These are phyloP conservation scores for Myodes glareolus DNA, from an alignment of 2,113 vertebrate species.

Conservation along the genomic window DNA sequence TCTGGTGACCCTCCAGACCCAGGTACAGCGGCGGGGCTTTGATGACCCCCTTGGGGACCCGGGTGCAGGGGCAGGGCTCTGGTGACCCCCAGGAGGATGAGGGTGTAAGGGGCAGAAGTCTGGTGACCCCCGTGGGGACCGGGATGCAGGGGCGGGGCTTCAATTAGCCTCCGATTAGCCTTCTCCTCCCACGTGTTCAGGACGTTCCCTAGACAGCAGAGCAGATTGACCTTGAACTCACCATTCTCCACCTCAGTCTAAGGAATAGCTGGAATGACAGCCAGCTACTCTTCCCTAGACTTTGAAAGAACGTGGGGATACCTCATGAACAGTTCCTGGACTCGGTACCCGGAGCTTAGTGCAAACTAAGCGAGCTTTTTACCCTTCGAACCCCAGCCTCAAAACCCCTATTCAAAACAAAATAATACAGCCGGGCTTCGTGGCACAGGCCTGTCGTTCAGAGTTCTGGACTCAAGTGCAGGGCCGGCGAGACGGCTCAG, in stretches of 20 bases:
- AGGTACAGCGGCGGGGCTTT: neutral
- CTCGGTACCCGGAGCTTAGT: too few species aligned
- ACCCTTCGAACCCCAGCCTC: neutral
- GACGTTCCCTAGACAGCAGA: neutral
- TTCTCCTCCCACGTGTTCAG: neutral
- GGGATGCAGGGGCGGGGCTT: neutral
- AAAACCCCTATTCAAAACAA: neutral
- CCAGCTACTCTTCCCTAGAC: neutral
- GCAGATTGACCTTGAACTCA: neutral
- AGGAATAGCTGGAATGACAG: neutral
- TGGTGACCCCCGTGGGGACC: neutral
- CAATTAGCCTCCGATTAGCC: neutral
- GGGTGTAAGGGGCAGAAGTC: fast-evolving
- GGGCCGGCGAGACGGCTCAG: too few species aligned
- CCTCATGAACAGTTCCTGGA: neutral
- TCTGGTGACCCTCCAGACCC: neutral
- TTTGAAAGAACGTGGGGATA: too few species aligned
- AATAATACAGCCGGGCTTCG: too few species aligned
- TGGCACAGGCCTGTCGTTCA: neutral
- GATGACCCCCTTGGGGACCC: neutral
- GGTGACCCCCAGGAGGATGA: neutral
- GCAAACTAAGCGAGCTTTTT: neutral
- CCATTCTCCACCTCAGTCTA: too few species aligned
- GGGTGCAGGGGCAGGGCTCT: neutral
- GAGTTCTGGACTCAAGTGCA: neutral